Evolutionary conservation across 2,113 vertebrate species (phyloP).

Genomic region (Thunnus thynnus): DNA sequence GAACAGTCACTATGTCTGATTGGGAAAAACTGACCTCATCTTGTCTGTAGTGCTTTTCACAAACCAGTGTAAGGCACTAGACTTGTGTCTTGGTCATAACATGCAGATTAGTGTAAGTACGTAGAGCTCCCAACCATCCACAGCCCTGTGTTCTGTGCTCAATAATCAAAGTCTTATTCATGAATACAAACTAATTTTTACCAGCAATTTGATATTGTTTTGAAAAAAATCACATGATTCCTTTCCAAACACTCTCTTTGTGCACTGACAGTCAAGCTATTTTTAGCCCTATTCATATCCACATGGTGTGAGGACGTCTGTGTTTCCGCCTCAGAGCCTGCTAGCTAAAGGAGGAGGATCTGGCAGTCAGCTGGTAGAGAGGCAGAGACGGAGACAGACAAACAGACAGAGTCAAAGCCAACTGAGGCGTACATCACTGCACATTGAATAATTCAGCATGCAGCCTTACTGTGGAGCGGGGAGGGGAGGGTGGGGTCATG

Average conservation of each 20-base stretch:
- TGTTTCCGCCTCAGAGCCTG: slow-evolving; percentile 43
- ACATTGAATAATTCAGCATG: slow-evolving; percentile 78
- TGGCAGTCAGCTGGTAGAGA: slow-evolving; percentile 58
- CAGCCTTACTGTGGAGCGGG: slow-evolving; percentile 19
- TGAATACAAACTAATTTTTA: neutral
- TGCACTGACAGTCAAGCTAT: slow-evolving; percentile 56
- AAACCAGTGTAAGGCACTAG: neutral
- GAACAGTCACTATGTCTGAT: neutral
- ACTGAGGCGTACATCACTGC: slow-evolving; percentile 56
- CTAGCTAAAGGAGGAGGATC: slow-evolving; percentile 23
- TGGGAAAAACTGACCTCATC: neutral
- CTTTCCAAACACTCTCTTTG: slow-evolving; percentile 25
- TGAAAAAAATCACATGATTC: neutral
- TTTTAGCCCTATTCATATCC: slow-evolving; percentile 66
- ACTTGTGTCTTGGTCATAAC: neutral
- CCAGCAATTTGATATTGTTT: neutral
- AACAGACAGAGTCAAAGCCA: slow-evolving; percentile 36
- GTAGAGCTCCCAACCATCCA: slow-evolving; percentile 8
- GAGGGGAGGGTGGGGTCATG: slow-evolving; percentile 16
- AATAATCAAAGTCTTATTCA: neutral
- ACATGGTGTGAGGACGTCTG: slow-evolving; percentile 35
- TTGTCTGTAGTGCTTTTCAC: neutral
- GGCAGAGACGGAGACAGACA: slow-evolving; percentile 44
- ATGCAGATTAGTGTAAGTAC: slow-evolving; percentile 21
- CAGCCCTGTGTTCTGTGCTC: neutral